Evolutionary conservation across 2,797 vertebrate genomes (phyloP).

Genomic region (Trichosurus vulpecula): DNA sequence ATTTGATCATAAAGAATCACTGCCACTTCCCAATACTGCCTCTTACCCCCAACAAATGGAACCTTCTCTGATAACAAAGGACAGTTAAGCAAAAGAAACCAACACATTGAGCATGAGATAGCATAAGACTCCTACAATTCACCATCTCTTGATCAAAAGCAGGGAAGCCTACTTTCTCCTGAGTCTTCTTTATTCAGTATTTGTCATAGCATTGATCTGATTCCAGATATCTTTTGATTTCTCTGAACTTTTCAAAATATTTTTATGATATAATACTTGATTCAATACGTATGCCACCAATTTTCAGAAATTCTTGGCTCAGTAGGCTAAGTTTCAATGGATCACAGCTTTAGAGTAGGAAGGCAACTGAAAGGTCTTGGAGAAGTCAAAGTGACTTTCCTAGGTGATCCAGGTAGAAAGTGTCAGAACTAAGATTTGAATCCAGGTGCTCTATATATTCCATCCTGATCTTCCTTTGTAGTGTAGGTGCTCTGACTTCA

Average conservation of each 20-base stretch:
- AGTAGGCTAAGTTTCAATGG: neutral
- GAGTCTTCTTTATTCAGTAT: neutral
- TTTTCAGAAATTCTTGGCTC: neutral
- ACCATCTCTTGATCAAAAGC: too few relatives aligned
- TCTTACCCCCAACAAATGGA: neutral
- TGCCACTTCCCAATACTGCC: neutral
- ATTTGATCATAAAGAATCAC: neutral
- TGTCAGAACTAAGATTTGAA: too few relatives aligned
- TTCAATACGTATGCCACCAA: neutral
- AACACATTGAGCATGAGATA: neutral
- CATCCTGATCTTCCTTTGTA: too few relatives aligned
- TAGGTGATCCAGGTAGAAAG: too few relatives aligned
- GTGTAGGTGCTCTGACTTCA: too few relatives aligned
- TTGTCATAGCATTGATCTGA: neutral
- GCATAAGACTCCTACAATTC: neutral
- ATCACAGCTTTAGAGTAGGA: too few relatives aligned
- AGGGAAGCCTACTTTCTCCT: neutral
- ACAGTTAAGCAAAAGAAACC: neutral
- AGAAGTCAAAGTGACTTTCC: too few relatives aligned
- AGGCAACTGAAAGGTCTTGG: too few relatives aligned
- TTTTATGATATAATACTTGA: neutral
- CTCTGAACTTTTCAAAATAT: neutral
- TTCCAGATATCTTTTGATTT: neutral
- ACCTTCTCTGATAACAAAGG: neutral
- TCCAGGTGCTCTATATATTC: too few relatives aligned